These are phyloP conservation scores for Coptodon bakossiorum DNA, from an alignment of 2,113 vertebrate genomes.

Conservation along the genomic window DNA sequence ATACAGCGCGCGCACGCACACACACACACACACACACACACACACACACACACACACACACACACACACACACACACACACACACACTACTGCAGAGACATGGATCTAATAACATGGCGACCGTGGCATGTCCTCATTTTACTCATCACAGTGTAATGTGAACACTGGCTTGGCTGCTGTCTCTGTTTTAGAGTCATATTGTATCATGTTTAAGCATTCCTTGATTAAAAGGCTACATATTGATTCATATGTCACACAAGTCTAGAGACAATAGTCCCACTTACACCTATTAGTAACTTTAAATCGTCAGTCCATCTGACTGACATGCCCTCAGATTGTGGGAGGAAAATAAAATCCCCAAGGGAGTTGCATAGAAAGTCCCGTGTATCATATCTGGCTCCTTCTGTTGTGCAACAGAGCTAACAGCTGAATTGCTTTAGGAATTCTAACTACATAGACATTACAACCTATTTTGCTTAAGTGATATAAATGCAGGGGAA, in stretches of 20 bases:
- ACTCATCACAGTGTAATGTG: not conserved
- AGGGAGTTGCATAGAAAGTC: not conserved
- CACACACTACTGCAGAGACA: not conserved
- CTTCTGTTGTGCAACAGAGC: not conserved
- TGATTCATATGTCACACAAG: not conserved
- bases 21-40: not conserved
- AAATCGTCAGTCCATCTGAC: not conserved
- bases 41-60: not conserved
- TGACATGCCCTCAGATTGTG: constrained; percentile 9
- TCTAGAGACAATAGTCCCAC: not conserved
- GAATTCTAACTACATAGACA: not conserved
- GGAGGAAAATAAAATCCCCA: constrained; percentile 1
- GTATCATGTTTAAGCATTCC: not conserved
- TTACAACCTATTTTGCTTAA: not conserved
- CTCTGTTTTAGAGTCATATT: not conserved
- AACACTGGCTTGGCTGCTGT: not conserved
- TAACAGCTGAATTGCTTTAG: not conserved
- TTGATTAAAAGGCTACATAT: not conserved
- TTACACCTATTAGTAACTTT: not conserved
- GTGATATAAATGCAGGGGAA: not conserved
- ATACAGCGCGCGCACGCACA: too few relatives aligned
- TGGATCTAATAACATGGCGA: constrained; percentile 5
- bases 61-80: not conserved
- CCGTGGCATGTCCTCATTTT: not conserved
- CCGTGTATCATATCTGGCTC: not conserved